A percentile compares a stretch with the other conserved stretches of the same genome.
Evolutionary conservation across 2,888 invertebrate genomes (phyloP).

Genomic region (Chrysolina americana): DNA sequence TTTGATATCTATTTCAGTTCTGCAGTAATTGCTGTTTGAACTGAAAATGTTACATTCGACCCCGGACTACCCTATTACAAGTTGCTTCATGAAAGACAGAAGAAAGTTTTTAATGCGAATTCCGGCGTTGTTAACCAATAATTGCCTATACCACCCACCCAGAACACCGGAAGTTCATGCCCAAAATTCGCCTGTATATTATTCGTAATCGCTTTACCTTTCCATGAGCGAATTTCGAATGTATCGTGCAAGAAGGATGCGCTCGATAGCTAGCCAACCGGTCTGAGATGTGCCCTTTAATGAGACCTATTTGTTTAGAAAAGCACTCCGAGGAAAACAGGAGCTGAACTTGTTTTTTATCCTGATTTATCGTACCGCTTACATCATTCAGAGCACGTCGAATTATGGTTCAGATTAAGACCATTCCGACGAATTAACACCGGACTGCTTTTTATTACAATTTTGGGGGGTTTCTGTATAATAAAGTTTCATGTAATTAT

Average conservation of each 20-base stretch:
- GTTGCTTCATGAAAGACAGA: no score
- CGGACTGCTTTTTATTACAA: constrained; percentile 22
- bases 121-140: no score
- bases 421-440: constrained; percentile 44
- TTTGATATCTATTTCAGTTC: no score
- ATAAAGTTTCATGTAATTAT: not conserved
- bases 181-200: not conserved
- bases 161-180: no score
- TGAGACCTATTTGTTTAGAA: constrained; percentile 49
- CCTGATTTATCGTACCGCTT: constrained; percentile 52
- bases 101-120: no score
- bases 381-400: constrained; percentile 43
- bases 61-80: no score
- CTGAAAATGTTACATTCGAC: no score
- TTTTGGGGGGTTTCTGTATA: not conserved
- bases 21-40: no score
- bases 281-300: constrained; percentile 36
- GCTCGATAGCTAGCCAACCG: constrained; percentile 25
- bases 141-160: no score
- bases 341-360: constrained; percentile 52
- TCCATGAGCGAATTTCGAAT: constrained; percentile 13
- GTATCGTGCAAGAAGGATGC: constrained; percentile 13
- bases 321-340: constrained; percentile 50
- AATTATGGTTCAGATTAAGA: constrained; percentile 48
- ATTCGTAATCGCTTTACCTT: constrained; percentile 3